Evolutionary conservation across 2,113 vertebrate genomes (phyloP).

Genomic region (Proteles cristata): DNA sequence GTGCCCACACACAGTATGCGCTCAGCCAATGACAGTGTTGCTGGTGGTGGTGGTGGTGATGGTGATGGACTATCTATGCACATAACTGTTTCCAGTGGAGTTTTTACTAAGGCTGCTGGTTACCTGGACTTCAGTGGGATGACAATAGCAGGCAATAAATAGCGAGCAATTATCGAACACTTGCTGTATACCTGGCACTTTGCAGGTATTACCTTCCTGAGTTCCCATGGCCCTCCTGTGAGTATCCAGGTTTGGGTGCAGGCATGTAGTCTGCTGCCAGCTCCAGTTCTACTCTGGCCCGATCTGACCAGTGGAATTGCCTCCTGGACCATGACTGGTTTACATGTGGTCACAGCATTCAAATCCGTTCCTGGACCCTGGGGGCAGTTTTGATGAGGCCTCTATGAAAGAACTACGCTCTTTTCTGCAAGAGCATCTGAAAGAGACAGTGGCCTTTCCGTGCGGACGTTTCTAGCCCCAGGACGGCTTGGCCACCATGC

Average conservation of each 20-base stretch:
- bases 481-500: background rate
- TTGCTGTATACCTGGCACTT: background rate
- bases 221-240: background rate
- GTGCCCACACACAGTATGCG: background rate
- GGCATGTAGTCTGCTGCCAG: background rate
- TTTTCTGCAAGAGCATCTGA: background rate
- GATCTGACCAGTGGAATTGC: background rate
- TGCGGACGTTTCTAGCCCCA: background rate
- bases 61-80: too few species aligned
- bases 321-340: background rate
- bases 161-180: background rate
- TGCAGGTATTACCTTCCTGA: too few species aligned
- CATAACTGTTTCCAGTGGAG: background rate
- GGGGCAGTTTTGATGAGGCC: background rate
- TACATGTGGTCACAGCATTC: background rate
- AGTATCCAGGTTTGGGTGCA: background rate
- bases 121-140: background rate
- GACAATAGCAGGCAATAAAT: background rate
- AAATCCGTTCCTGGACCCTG: background rate
- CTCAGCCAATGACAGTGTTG: background rate
- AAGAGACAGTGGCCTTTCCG: background rate
- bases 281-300: background rate
- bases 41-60: background rate
- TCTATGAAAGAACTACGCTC: background rate
- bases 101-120: background rate